Percentiles rank a stretch among this genome's conserved stretches.
These are phyloP conservation scores for Conchocele bisecta DNA, from an alignment of 2,888 invertebrate genomes.

Conservation along the genomic window DNA sequence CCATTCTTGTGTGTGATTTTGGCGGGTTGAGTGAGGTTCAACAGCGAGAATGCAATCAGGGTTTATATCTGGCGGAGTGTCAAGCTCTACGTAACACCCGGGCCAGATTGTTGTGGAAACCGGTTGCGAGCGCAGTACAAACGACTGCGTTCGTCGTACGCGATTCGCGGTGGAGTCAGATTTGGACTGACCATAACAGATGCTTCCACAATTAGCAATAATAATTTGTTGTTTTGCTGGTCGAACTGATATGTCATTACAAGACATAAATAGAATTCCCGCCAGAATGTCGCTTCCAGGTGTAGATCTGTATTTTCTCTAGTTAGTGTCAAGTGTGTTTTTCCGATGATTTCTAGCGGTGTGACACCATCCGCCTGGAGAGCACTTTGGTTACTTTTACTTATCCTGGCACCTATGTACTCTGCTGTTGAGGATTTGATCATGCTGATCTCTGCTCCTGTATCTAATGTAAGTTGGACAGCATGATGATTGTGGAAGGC, in stretches of 20 bases:
- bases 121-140: neutral
- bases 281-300: conserved; percentile 32
- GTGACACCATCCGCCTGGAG: conserved; percentile 49
- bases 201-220: conserved; percentile 6
- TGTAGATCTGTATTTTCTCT: neutral
- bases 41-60: conserved; percentile 5
- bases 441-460: conserved; percentile 32
- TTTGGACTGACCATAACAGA: conserved; percentile 4
- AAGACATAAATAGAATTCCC: conserved; percentile 49
- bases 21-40: neutral
- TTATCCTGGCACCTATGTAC: conserved; percentile 20
- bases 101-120: neutral
- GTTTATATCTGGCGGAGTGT: neutral
- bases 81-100: conserved; percentile 14
- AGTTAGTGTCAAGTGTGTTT: neutral
- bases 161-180: neutral
- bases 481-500: conserved; percentile 36
- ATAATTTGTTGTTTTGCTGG: conserved; percentile 26
- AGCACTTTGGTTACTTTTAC: conserved; percentile 3
- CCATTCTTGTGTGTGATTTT: neutral
- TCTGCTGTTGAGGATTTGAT: conserved; percentile 18
- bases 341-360: neutral
- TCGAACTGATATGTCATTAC: conserved; percentile 47
- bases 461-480: conserved; percentile 37
- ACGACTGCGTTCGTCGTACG: conserved; percentile 22